phyloP scores from a whole-genome alignment of 2,888 invertebrate species.

The Malacosoma neustria region DNA sequence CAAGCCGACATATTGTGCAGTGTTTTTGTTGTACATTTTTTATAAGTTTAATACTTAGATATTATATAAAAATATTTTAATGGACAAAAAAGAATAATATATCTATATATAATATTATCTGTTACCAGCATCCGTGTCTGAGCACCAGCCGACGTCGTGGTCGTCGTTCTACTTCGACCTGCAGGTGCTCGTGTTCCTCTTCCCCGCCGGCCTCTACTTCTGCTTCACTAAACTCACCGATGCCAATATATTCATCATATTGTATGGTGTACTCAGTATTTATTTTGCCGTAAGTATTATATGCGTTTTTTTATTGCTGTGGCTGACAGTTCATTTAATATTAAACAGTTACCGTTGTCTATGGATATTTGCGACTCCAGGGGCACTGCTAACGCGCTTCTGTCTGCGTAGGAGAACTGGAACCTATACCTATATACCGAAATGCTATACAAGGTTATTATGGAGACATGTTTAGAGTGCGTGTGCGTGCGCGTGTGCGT shows the following conservation, averaged over 20 bases:
- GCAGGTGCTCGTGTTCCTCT: slow-evolving; percentile 95
- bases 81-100: background rate
- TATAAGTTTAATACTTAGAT: too few species aligned
- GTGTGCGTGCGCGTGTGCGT: too few species aligned
- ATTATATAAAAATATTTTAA: background rate
- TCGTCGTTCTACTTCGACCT: slow-evolving; percentile 98
- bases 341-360: too few species aligned
- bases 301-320: background rate
- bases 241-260: slow-evolving; percentile 96
- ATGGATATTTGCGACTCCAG: too few species aligned
- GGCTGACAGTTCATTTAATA: too few species aligned
- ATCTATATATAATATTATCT: background rate
- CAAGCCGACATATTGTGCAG: too few species aligned
- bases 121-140: slow-evolving; percentile 88
- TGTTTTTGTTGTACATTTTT: too few species aligned
- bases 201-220: slow-evolving; percentile 97
- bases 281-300: slow-evolving; percentile 92
- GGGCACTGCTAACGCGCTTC: too few species aligned
- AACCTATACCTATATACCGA: too few species aligned
- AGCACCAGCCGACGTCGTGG: slow-evolving; percentile 99
- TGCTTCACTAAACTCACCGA: slow-evolving; percentile 96
- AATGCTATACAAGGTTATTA: too few species aligned
- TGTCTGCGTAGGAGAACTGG: too few species aligned
- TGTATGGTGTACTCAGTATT: slow-evolving; percentile 98
- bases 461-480: too few species aligned